Conservation (phyloP, 2,888 invertebrate genomes). For the Agrypnus murinus region DNA sequence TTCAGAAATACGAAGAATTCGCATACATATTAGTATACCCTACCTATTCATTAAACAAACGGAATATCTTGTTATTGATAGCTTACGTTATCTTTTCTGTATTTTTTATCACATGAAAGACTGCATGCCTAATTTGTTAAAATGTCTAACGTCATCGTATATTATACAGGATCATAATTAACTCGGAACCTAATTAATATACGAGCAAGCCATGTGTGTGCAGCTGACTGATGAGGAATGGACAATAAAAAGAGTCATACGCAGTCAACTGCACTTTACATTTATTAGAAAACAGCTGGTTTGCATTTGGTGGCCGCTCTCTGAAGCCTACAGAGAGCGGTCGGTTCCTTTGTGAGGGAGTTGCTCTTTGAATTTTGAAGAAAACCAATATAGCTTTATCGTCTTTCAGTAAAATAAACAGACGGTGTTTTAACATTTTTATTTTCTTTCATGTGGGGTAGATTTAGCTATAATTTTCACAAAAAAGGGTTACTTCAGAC, state of each 20-base stretch:
- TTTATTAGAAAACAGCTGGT: constrained; percentile 59
- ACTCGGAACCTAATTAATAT: constrained; percentile 62
- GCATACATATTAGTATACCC: background rate
- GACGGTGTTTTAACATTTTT: constrained; percentile 22
- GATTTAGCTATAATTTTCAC: too few relatives aligned
- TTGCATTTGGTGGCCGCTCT: constrained; percentile 55
- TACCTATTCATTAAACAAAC: constrained; percentile 17
- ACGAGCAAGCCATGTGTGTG: constrained; percentile 60
- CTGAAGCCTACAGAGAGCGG: constrained; percentile 43
- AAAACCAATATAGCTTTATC: constrained; percentile 38
- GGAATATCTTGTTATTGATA: constrained; percentile 22
- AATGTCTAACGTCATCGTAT: constrained; percentile 53
- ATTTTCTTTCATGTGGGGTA: too few relatives aligned
- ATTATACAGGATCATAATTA: constrained; percentile 59
- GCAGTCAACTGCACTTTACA: constrained; percentile 58
- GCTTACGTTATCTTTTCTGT: background rate
- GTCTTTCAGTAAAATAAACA: constrained; percentile 40
- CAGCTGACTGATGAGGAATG: constrained; percentile 63
- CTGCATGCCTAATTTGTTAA: constrained; percentile 42
- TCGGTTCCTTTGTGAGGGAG: constrained; percentile 49
- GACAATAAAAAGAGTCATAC: constrained; percentile 62
- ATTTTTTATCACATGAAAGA: background rate
- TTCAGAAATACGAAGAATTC: background rate
- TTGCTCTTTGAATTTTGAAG: constrained; percentile 41
- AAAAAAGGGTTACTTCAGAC: too few relatives aligned